These are phyloP conservation scores for Psophia crepitans DNA, from an alignment of 2,113 vertebrate genomes.

Conservation along the genomic window DNA sequence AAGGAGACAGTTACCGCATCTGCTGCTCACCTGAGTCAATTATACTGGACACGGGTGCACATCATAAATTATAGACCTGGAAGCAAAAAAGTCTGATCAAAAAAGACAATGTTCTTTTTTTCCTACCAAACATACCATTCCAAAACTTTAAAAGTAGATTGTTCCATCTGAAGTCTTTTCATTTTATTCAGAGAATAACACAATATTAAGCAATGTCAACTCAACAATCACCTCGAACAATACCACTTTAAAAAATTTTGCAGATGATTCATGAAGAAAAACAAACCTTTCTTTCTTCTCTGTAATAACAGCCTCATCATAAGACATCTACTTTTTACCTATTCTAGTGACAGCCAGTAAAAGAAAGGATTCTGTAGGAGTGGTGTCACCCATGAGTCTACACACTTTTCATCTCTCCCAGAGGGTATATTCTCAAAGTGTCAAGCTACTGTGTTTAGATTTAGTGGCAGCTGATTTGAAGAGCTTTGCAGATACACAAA, in stretches of 20 bases:
- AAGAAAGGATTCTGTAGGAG: conserved; percentile 19
- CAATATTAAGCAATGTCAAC: background rate
- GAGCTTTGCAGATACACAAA: background rate
- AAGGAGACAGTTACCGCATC: background rate
- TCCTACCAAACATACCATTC: background rate
- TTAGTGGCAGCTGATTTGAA: background rate
- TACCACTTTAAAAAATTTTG: background rate
- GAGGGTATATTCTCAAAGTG: background rate
- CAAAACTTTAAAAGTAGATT: background rate
- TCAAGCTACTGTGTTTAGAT: background rate
- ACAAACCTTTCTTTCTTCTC: background rate
- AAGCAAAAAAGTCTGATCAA: background rate
- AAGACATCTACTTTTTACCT: background rate
- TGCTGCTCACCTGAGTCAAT: background rate
- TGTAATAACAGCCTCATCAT: conserved; percentile 1
- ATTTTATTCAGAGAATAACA: background rate
- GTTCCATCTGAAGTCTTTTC: background rate
- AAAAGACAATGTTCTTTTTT: background rate
- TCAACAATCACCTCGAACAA: background rate
- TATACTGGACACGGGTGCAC: background rate
- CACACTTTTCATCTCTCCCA: background rate
- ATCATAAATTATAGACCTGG: background rate
- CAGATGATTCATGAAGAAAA: conserved; percentile 36
- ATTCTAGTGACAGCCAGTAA: background rate
- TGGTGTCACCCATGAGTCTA: background rate